Conservation (phyloP, 2,888 invertebrate species). For the Leptinotarsa juncta region DNA sequence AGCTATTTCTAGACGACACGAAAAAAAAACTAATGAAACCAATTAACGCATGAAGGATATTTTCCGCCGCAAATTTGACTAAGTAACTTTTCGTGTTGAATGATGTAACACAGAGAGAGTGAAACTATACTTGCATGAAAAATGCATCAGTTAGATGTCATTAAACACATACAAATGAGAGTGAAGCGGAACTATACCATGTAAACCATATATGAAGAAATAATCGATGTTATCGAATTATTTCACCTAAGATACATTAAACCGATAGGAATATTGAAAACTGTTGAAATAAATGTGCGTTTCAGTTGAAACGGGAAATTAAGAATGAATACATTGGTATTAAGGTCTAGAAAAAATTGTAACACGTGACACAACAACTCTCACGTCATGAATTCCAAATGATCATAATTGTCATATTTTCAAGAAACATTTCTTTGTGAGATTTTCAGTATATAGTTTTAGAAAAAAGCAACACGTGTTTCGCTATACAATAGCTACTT, state of each 20-base stretch:
- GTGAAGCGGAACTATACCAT: background rate
- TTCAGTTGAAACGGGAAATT: no score
- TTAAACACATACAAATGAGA: conserved; percentile 1
- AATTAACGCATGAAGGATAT: background rate
- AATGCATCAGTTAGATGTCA: conserved; percentile 11
- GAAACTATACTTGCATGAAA: conserved; percentile 12
- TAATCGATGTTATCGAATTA: background rate
- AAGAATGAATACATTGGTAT: no score
- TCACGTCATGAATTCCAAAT: no score
- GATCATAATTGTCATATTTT: no score
- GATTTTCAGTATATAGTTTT: no score
- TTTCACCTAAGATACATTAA: background rate
- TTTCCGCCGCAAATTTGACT: conserved; percentile 5
- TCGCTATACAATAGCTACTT: no score
- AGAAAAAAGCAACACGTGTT: no score
- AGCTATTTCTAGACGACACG: background rate
- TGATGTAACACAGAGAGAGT: conserved; percentile 8
- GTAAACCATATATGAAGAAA: conserved; percentile 1
- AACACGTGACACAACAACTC: no score
- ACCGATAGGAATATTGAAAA: background rate
- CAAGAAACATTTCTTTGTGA: no score
- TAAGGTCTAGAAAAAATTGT: no score
- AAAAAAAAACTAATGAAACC: background rate
- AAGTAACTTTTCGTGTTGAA: conserved; percentile 15
- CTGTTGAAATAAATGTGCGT: no score